Base-by-base conservation (phyloP, 2,797 vertebrate species). In the Eutrigla gurnardus region DNA sequence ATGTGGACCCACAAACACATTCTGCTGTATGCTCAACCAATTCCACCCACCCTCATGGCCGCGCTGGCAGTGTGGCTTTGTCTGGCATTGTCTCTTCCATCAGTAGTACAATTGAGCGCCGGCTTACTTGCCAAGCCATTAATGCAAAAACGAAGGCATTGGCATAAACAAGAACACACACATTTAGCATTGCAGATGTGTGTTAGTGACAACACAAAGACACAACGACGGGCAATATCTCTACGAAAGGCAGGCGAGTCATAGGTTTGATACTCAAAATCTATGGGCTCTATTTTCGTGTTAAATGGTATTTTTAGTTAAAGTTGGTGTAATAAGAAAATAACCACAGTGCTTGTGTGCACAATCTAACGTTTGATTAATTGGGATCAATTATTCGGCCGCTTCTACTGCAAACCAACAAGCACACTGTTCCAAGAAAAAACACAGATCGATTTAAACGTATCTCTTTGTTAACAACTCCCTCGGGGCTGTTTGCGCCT, bases 1-100 rank as follows among this genome's bases (percentile, higher is more conserved):
- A 78, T 67, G 18, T 53, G 77, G 62, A 84, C 59, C 76, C 81
- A 80, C 58, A 71, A 89, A 74, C 66, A 83, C 80, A 88, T 80
- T 83, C 73, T 83, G 73, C 59, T 82, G 68, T 43, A 77, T 54
- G 14, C 76, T 86, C 78, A 84, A 72, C 73, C 81, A 64, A 73
- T 78, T 83, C 84, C 75, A 78, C 78, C 75, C 86, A 77, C 84
- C 54, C 65, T 67, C 55, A 70, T 42, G 65, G 70, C 65, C 70
- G 77, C 79, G 73, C 45, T 77, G 78, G 66, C 70, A 76, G 73
- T 54, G 61, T 54, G 81, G 81, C 73, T 87, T 81, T 86, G 75
- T 74, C 73, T 63, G 75, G 66, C 39, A 81, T 84, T 81, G 85
- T 87, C 60, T 79, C 54, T 25, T 66, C 73, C 33, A 73, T 83